Evolutionary conservation across 2,113 vertebrate species (phyloP).

Genomic region (Urocolius indicus): DNA sequence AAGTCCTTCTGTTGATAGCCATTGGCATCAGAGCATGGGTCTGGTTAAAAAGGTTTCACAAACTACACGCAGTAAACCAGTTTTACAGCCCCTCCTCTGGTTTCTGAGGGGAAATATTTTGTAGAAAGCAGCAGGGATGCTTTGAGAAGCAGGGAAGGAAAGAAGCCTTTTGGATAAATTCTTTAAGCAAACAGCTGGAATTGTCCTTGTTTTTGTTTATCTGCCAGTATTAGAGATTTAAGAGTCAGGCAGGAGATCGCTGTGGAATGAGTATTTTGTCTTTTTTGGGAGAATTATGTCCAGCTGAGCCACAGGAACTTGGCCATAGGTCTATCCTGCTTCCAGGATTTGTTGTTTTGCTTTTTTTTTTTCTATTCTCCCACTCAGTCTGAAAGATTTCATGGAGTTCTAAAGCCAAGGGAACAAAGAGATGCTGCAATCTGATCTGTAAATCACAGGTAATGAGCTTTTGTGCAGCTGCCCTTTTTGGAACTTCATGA

Average conservation of each 20-base stretch:
- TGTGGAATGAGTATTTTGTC: background rate
- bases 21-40: background rate
- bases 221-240: background rate
- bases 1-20: background rate
- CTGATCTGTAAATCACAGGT: conserved; percentile 1
- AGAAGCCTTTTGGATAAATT: background rate
- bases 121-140: background rate
- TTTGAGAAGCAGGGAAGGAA: background rate
- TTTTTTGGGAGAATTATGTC: background rate
- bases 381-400: conserved; percentile 15
- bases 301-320: background rate
- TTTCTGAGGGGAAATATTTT: background rate
- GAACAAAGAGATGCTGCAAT: background rate
- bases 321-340: background rate
- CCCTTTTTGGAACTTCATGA: background rate
- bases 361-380: background rate
- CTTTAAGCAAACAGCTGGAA: background rate
- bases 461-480: conserved; percentile 10
- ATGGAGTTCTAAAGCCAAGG: background rate
- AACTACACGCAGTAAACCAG: background rate
- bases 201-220: background rate
- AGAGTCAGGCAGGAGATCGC: background rate
- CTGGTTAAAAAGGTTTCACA: background rate
- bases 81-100: background rate
- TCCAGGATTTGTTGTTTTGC: conserved; percentile 1